Evolutionary conservation across 2,113 vertebrate species (phyloP).

Genomic region (Leucopsar rothschildi): DNA sequence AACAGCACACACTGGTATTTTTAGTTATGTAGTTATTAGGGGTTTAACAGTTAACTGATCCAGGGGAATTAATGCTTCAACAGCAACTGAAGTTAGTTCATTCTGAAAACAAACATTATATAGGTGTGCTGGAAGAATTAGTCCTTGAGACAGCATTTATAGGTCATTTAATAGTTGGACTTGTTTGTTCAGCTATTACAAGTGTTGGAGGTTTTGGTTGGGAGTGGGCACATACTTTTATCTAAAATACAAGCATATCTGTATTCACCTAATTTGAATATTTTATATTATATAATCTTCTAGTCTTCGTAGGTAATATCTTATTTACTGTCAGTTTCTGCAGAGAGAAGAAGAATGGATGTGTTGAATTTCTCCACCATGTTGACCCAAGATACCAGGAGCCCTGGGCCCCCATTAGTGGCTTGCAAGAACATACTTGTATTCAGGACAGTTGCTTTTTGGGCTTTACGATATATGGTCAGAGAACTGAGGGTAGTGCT

Average conservation of each 20-base stretch:
- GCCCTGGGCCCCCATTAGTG: not conserved
- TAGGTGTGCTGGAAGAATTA: constrained; percentile 17
- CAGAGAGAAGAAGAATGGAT: not conserved
- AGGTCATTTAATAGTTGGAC: constrained; percentile 6
- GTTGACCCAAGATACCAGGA: not conserved
- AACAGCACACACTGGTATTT: not conserved
- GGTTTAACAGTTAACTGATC: constrained; percentile 27
- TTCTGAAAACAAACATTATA: constrained; percentile 25
- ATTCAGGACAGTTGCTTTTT: not conserved
- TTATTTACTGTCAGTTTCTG: not conserved
- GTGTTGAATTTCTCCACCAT: not conserved
- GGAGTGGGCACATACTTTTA: not conserved
- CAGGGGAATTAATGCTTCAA: constrained; percentile 22
- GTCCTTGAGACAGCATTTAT: constrained; percentile 44
- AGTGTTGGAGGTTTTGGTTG: not conserved
- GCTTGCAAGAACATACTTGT: not conserved
- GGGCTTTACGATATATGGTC: not conserved
- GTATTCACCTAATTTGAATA: not conserved
- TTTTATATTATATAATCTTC: not conserved
- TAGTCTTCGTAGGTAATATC: not conserved
- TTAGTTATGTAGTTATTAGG: not conserved
- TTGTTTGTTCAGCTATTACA: not conserved
- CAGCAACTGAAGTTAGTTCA: not conserved
- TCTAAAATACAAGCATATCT: not conserved
- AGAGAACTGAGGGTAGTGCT: not conserved